These are phyloP conservation scores for Pocillopora grandis DNA, from an alignment of 92 coral and sea anemone species.

Conservation along the genomic window DNA sequence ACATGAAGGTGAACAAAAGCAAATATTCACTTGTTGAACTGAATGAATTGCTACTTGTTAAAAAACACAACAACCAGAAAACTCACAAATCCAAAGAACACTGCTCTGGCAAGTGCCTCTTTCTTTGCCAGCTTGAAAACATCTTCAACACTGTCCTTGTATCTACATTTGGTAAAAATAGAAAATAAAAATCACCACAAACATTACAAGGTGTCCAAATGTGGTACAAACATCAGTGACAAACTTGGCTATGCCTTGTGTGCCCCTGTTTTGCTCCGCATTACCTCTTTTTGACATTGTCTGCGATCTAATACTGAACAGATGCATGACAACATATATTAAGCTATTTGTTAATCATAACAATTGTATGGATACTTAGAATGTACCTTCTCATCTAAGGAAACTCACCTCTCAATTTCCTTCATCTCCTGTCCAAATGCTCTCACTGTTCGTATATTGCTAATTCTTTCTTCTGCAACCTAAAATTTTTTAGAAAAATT, in stretches of 20 bases:
- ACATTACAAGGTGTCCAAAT: not conserved
- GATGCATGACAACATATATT: too few species aligned
- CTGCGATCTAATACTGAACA: too few species aligned
- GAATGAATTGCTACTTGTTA: not conserved
- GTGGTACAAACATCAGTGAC: not conserved
- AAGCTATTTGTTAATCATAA: too few species aligned
- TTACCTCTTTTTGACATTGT: too few species aligned
- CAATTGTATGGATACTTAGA: not conserved
- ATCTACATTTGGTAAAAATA: slow-evolving; percentile 43
- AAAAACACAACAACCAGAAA: not conserved
- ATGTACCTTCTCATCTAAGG: not conserved
- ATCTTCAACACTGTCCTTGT: slow-evolving; percentile 64
- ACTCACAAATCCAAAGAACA: slow-evolving; percentile 97
- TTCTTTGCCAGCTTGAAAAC: slow-evolving; percentile 86
- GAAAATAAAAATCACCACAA: not conserved
- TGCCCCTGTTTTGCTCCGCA: too few species aligned
- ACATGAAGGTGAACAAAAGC: not conserved
- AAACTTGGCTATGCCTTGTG: too few species aligned
- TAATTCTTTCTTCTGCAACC: slow-evolving; percentile 96
- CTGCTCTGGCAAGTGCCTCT: slow-evolving; percentile 90
- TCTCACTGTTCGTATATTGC: slow-evolving; percentile 87
- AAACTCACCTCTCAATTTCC: slow-evolving; percentile 66
- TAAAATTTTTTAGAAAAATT: not conserved
- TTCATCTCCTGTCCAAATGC: slow-evolving; percentile 98
- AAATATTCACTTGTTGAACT: not conserved